These are phyloP conservation scores for Callorhinus ursinus DNA, from an alignment of 2,113 vertebrate genomes.

Conservation along the genomic window DNA sequence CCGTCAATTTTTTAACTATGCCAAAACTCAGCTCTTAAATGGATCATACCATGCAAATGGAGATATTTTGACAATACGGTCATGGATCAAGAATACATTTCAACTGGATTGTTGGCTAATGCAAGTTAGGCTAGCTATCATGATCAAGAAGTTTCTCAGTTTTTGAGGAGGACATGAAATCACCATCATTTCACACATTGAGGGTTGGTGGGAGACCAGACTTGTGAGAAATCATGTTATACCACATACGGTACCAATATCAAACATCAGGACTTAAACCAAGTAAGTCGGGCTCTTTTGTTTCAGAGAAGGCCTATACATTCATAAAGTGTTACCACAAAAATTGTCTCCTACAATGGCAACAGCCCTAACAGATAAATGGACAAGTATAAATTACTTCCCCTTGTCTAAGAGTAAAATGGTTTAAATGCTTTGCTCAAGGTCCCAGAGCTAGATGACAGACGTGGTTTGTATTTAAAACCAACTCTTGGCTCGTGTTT, in stretches of 20 bases:
- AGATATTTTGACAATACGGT: constrained; percentile 15
- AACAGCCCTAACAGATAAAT: not conserved
- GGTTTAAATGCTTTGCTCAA: not conserved
- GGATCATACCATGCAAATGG: constrained; percentile 38
- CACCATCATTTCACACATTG: not conserved
- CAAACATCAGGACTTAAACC: not conserved
- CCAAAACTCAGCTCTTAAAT: constrained; percentile 50
- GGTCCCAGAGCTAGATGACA: not conserved
- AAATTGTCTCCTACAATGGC: not conserved
- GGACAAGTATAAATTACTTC: not conserved
- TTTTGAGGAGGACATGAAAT: not conserved
- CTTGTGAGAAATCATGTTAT: not conserved
- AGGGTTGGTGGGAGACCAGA: not conserved
- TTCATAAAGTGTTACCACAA: not conserved
- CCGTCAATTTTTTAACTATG: constrained; percentile 30
- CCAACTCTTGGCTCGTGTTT: not conserved
- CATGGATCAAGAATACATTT: constrained; percentile 2
- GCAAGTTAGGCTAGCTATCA: not conserved
- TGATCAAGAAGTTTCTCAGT: not conserved
- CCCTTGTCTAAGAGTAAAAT: not conserved
- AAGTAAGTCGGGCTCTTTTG: not conserved
- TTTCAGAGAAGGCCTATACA: not conserved
- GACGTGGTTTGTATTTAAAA: not conserved
- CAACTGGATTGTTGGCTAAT: not conserved
- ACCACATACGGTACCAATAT: not conserved